Conservation (phyloP, 2,113 vertebrate species). For the Toxostoma redivivum region DNA sequence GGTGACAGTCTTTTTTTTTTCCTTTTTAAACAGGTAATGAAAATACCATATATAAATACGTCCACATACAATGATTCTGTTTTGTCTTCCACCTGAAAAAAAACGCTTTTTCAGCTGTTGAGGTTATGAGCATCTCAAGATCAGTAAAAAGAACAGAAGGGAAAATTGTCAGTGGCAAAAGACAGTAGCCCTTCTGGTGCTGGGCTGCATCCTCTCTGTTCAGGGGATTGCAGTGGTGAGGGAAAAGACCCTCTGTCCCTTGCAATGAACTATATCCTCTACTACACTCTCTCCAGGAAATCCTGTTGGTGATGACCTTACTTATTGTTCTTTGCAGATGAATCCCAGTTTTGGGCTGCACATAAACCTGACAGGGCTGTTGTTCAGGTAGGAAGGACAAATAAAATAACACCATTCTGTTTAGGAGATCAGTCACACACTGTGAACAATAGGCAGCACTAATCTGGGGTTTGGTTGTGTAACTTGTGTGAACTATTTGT, state of each 20-base stretch:
- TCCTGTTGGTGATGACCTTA: background rate
- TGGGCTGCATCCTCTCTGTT: background rate
- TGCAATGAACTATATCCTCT: background rate
- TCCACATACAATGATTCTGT: background rate
- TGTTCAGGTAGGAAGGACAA: background rate
- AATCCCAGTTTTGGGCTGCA: background rate
- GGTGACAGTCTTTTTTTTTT: rapidly evolving
- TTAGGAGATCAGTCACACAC: background rate
- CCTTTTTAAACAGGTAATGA: background rate
- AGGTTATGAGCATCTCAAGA: background rate
- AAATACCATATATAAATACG: background rate
- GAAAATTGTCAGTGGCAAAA: background rate
- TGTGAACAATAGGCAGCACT: background rate
- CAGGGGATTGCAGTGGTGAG: background rate
- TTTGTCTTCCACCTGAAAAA: background rate
- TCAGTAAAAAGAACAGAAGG: background rate
- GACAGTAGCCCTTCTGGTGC: background rate
- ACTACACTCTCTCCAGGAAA: background rate
- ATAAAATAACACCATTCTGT: background rate
- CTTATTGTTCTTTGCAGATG: background rate
- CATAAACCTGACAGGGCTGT: background rate
- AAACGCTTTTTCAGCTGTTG: background rate
- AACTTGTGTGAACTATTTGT: background rate
- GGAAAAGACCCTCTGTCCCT: background rate
- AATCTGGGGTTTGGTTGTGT: background rate